Base-by-base conservation (phyloP, 1,140 invertebrate species). In the Agrypnia vestita region DNA sequence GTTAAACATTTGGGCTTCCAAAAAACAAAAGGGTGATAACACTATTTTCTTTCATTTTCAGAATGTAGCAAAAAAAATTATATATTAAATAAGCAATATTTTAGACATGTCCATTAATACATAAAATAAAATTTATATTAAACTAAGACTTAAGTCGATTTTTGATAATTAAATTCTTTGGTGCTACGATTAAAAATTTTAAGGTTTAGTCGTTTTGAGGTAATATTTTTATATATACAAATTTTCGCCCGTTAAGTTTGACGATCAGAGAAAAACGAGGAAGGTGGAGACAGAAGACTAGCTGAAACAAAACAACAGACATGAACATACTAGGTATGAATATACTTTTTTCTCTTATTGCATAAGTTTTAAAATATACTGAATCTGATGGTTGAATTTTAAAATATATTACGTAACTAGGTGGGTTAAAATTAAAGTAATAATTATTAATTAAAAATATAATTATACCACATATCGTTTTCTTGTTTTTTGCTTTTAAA, bases 91-190 rank as follows among this genome's bases (percentile, higher is more conserved):
- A 73, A 73, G 69, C 69, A 73, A 73, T 73, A 73, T 25, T 73
- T 13, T 53, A 73, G 69, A 73, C 8, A 73, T 73, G 69, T 73
- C 69, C 69, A 73, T 73, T 73, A 73, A 73, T 73, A 35, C 21
- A 53, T 47, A 46, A 21, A 73, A 73, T 19, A 25, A 25, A 73
- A 73, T 25, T 53, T 53, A 73, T 47, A 47, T 47, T 0, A 15
- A 53, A 55, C 53, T 55, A 51, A 51, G 53, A 11, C 21, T 12
- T 73, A 35, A 73, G 69, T 73, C 21, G 49, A 72, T 72, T 49
- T 46, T 72, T 53, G 21, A 72, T 72, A 72, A 15, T 67, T 67
- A 25, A 67, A 69, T 69, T 69, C 44, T 47, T 73, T 73, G 69
- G 69, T 73, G 69, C 69, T 73, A 73, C 53, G 47, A 53, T 53